Evolutionary conservation across 2,113 vertebrate genomes (phyloP), one percentile per base, ranked within the genome.

Genomic region (human (Homo sapiens)): DNA sequence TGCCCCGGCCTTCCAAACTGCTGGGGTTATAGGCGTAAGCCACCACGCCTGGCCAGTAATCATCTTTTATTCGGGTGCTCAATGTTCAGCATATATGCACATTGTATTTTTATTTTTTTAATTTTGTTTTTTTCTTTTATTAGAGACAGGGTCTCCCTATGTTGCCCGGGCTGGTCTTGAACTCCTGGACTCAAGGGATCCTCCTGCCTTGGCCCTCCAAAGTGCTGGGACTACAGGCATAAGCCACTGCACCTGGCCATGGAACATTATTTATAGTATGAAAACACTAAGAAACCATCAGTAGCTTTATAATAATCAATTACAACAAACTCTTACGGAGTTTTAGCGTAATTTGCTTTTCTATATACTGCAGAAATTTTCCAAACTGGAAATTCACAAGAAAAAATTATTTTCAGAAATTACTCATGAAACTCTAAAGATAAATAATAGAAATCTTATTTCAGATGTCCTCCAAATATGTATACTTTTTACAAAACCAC

Each of bases 321-420:
- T 82, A 73, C 3, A 88, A 88, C 20, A 73, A 84, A 80, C 14
- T 50, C 52, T 64, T 81, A 32, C 0, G n/a, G 8, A 57, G 23
- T 82, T 70, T 84, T 35, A 66, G 22, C 25, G 50, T 27, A 76
- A 68, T 48, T 61, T 79, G 30, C 32, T 88, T 94, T 59, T 91
- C 66, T 43, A 84, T 3, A 82, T 32, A 75, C 35, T 52, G n/a
- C 4, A 70, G 81, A 90, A 61, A 43, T 80, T 89, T 91, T 83
- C 50, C 0, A 30, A 9, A 89, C 25, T 55, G 35, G 20, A 61
- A 90, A 83, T 87, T 22, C 66, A 9, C 8, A 92, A 9, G 30
- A 85, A 96, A 94, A 96, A 83, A 50, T 20, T 95, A 92, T 82
- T 76, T 95, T 87, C 80, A 68, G 61, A 18, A 95, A 92, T 5